Evolutionary conservation across 1,140 invertebrate genomes (phyloP), one percentile per base, ranked within the genome.

Genomic region (Carposina sasakii): DNA sequence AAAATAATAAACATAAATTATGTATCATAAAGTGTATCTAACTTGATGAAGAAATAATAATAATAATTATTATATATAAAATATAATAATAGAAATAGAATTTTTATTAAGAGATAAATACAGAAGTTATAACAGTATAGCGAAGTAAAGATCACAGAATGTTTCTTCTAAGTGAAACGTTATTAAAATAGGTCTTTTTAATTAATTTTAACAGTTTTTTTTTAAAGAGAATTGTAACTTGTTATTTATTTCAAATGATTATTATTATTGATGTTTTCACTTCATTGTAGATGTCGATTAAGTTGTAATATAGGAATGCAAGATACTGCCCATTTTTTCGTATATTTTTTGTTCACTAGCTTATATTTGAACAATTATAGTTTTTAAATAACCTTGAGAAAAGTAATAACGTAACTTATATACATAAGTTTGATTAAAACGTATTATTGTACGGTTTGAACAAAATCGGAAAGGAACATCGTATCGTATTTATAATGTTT

Each of bases 191-290:
- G 60, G 4, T 33, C 70, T 76, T 76, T 81, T 76, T 77, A 72
- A 72, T 79, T 71, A 81, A 73, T 83, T 68, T 81, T 78, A 83
- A 81, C 76, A 76, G 63, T 76, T 79, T 69, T 76, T 74, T 66
- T 69, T 70, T 64, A 69, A 72, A 74, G 63, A 73, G 60, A 71
- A 71, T 63, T 76, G 74, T 79, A 83, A 78, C 71, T 83, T 81
- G 79, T 83, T 83, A 83, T 83, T 83, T 83, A 83, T 83, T 83
- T 81, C 72, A 83, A 83, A 83, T 79, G 77, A 81, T 81, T 82
- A 81, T 76, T 77, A 83, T 74, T 79, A 78, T 74, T 76, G 74
- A 77, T 77, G 76, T 81, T 81, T 79, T 75, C 60, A 61, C 63
- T 73, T 70, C 69, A 63, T 60, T 71, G 67, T 82, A 77, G 73